Percentiles rank a stretch among this genome's conserved stretches.
phyloP scores from a whole-genome alignment of 2,113 vertebrate genomes.

The Periophthalmodon schlosseri region DNA sequence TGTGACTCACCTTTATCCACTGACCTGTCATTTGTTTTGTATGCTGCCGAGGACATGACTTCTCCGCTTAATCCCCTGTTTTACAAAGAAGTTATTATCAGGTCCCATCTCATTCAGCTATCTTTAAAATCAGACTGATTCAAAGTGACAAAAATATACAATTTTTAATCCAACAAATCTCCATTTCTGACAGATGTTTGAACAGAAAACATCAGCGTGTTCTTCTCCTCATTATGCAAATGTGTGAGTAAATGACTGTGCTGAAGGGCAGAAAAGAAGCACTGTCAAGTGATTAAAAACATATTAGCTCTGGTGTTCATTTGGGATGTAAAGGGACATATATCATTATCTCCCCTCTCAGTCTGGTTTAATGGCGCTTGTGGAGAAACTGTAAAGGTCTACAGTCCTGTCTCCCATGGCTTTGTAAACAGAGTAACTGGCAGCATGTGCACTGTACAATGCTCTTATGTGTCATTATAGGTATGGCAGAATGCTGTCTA shows the following conservation, averaged over 20 bases:
- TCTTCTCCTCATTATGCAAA: constrained; percentile 8
- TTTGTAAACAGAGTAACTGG: constrained; percentile 30
- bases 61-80: constrained; percentile 20
- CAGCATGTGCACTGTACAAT: constrained; percentile 16
- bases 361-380: constrained; percentile 6
- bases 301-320: constrained; percentile 11
- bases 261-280: not conserved
- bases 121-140: constrained; percentile 12
- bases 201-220: not conserved
- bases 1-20: constrained; percentile 35
- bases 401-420: constrained; percentile 10
- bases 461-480: constrained; percentile 40
- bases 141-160: constrained; percentile 13
- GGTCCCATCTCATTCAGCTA: not conserved
- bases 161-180: not conserved
- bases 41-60: constrained; percentile 2
- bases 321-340: constrained; percentile 15
- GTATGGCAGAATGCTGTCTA: constrained; percentile 52
- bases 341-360: constrained; percentile 15
- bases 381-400: constrained; percentile 28
- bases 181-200: constrained; percentile 21
- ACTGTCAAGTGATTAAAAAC: constrained; percentile 26
- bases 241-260: constrained; percentile 20
- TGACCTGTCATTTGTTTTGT: constrained; percentile 23
- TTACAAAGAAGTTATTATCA: constrained; percentile 1